phyloP scores from a whole-genome alignment of 92 coral and sea anemone genomes.

The Micromussa lordhowensis region DNA sequence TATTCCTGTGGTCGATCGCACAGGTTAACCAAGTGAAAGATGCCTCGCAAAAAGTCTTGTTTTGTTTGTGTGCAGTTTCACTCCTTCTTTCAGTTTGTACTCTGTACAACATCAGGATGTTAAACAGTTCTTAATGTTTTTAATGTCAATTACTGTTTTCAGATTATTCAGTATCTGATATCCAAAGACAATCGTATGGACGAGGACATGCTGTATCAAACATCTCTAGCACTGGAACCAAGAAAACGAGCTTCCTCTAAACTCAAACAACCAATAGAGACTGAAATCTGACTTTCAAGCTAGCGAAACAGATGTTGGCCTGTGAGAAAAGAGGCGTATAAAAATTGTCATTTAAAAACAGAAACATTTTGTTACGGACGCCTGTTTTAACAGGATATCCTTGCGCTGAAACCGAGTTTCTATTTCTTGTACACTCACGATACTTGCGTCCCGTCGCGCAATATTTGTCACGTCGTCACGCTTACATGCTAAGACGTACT shows the following conservation, averaged over 20 bases:
- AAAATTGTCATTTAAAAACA: background rate
- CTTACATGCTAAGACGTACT: background rate
- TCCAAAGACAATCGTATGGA: conserved; percentile 80
- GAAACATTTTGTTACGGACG: background rate
- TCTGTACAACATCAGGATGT: background rate
- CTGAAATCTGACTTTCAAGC: conserved; percentile 35
- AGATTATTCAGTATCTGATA: conserved; percentile 87
- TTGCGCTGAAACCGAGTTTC: background rate
- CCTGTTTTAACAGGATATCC: background rate
- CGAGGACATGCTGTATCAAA: conserved; percentile 86
- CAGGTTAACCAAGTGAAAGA: background rate
- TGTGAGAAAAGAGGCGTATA: background rate
- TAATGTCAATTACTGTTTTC: background rate
- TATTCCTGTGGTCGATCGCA: no score
- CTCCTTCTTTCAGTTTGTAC: background rate
- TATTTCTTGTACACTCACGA: background rate
- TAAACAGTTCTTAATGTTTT: background rate
- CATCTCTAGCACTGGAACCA: conserved; percentile 92
- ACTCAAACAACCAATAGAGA: conserved; percentile 65
- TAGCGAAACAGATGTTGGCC: background rate
- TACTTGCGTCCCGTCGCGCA: background rate
- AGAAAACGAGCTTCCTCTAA: conserved; percentile 85
- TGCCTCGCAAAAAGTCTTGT: background rate
- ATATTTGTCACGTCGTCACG: background rate
- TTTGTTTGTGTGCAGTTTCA: no score